These are phyloP conservation scores for Drosophila sulfurigaster DNA, from an alignment of 1,140 invertebrate genomes.

Conservation along the genomic window DNA sequence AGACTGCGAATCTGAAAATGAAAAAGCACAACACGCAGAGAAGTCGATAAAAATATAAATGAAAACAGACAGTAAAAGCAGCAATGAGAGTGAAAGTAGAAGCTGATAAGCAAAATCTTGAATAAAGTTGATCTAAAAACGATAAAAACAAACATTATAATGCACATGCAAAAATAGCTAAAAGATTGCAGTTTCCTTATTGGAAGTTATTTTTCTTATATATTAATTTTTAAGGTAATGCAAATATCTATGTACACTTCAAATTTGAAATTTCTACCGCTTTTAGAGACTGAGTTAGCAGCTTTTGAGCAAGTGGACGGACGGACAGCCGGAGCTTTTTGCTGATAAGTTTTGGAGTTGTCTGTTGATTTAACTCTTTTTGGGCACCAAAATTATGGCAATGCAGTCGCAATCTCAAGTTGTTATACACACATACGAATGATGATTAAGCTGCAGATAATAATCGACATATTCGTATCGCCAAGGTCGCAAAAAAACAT, in stretches of 20 bases:
- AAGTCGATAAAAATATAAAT: background rate
- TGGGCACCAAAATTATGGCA: background rate
- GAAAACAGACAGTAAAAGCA: background rate
- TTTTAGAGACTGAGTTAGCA: background rate
- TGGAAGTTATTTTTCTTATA: background rate
- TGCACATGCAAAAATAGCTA: too few relatives aligned
- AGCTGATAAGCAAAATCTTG: too few relatives aligned
- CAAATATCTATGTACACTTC: too few relatives aligned
- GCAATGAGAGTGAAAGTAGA: background rate
- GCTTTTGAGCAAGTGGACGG: background rate
- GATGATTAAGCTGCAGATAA: constrained; percentile 11
- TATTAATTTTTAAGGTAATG: background rate
- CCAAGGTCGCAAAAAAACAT: constrained; percentile 4
- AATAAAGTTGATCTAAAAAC: too few relatives aligned
- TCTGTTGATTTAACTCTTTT: background rate
- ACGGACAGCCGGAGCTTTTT: background rate
- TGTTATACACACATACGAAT: constrained; percentile 1
- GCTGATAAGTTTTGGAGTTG: background rate
- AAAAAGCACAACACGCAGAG: background rate
- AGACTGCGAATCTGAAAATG: constrained; percentile 6
- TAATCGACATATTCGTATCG: constrained; percentile 3
- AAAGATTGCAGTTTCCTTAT: too few relatives aligned
- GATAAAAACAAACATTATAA: too few relatives aligned
- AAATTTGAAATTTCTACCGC: background rate
- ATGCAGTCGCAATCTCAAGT: constrained; percentile 2